Percentiles rank a stretch among this genome's conserved stretches.
phyloP scores from a whole-genome alignment of 2,797 vertebrate species.

The Pteronotus mesoamericanus region DNA sequence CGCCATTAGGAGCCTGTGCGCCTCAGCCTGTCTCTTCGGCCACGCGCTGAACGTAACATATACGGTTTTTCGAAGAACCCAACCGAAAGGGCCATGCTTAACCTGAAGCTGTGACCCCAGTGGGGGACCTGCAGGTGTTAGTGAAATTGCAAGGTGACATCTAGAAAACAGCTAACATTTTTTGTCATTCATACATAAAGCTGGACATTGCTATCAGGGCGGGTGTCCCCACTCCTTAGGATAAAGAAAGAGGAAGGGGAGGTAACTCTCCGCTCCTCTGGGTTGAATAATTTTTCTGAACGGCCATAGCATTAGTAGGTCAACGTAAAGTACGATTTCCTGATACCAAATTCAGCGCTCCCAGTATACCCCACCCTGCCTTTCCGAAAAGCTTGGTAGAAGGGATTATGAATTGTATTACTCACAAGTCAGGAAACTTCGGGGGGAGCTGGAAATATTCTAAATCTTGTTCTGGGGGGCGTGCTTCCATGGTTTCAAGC shows the following conservation, averaged over 20 bases:
- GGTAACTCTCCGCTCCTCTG: neutral
- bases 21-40: neutral
- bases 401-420: neutral
- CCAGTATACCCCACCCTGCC: neutral
- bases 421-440: neutral
- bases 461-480: neutral
- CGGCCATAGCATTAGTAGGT: neutral
- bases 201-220: neutral
- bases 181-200: neutral
- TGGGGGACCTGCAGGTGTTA: neutral
- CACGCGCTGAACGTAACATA: neutral
- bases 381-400: neutral
- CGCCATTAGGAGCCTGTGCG: neutral
- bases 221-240: too few species aligned
- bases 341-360: neutral
- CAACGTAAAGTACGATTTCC: neutral
- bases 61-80: neutral
- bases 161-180: neutral
- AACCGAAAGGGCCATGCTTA: neutral
- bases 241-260: neutral
- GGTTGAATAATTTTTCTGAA: neutral
- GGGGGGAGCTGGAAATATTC: neutral
- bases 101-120: neutral
- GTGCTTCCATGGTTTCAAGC: neutral
- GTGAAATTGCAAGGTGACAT: neutral